Percentiles rank a stretch among this genome's conserved stretches.
Evolutionary conservation across 92 coral and sea anemone genomes (phyloP).

Genomic region (Ricordea florida): DNA sequence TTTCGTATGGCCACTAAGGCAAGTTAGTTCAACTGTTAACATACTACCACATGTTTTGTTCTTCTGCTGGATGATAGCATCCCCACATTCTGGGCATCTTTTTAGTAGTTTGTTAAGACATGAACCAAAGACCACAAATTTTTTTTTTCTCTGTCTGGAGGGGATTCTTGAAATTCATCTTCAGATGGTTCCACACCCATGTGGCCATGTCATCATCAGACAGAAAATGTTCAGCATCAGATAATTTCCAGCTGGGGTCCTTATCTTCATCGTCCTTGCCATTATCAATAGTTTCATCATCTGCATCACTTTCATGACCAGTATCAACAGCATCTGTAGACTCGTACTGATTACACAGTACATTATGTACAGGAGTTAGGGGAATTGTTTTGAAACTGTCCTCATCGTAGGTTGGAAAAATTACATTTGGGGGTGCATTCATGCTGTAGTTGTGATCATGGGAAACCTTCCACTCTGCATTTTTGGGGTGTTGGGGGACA

Average conservation of each 20-base stretch:
- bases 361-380: background rate
- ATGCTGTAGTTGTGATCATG: background rate
- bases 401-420: slow-evolving; percentile 5
- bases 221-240: background rate
- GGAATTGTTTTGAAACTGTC: background rate
- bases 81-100: slow-evolving; percentile 23
- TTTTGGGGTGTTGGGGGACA: background rate
- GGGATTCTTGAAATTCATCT: background rate
- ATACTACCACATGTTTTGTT: slow-evolving; percentile 44
- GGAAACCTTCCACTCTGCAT: background rate
- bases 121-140: background rate
- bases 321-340: background rate
- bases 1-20: slow-evolving; percentile 24
- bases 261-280: background rate
- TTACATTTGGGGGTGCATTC: background rate
- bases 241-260: background rate
- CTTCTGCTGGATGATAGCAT: slow-evolving; percentile 1
- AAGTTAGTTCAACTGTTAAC: slow-evolving; percentile 17
- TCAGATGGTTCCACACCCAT: background rate
- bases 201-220: background rate
- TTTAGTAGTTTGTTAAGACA: background rate
- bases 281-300: background rate
- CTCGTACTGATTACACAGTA: no score
- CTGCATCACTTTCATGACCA: background rate
- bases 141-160: background rate